phyloP scores from a whole-genome alignment of 2,113 vertebrate genomes.

The Girardinichthys multiradiatus region DNA sequence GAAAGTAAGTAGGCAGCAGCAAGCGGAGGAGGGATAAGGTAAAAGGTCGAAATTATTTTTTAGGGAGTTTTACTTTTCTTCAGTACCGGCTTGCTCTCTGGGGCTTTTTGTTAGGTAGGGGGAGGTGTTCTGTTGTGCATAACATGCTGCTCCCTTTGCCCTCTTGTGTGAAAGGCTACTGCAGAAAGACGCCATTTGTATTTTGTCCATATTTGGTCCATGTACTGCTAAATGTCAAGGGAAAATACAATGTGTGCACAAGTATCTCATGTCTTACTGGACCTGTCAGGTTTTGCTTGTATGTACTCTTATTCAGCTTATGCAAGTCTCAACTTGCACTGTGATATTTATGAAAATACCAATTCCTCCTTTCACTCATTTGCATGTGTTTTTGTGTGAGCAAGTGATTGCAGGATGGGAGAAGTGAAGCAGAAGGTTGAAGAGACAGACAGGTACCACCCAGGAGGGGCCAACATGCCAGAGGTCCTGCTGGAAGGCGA shows the following conservation, averaged over 20 bases:
- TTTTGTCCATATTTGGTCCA: constrained; percentile 68
- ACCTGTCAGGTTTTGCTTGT: constrained; percentile 7
- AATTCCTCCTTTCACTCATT: constrained; percentile 34
- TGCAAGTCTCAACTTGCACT: constrained; percentile 10
- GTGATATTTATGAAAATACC: neutral
- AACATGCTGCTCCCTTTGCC: constrained; percentile 41
- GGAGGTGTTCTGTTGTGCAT: constrained; percentile 40
- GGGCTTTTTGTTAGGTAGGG: constrained; percentile 72
- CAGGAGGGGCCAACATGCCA: constrained; percentile 79
- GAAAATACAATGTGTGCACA: constrained; percentile 45
- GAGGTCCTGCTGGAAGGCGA: constrained; percentile 55
- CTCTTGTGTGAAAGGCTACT: constrained; percentile 77
- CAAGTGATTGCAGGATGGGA: constrained; percentile 73
- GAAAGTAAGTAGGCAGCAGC: constrained; percentile 74
- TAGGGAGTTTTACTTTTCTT: constrained; percentile 69
- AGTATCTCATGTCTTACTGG: constrained; percentile 6
- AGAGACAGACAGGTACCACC: constrained; percentile 76
- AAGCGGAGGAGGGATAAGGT: constrained; percentile 46
- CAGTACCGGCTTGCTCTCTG: constrained; percentile 61
- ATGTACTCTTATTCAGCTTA: constrained; percentile 20
- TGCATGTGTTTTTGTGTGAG: constrained; percentile 26
- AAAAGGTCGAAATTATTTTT: constrained; percentile 53
- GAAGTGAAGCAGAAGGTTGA: constrained; percentile 78
- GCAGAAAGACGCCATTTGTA: constrained; percentile 92
- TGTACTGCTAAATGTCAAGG: constrained; percentile 45